phyloP scores from a whole-genome alignment of 1,140 invertebrate genomes.

The Ips nitidus region DNA sequence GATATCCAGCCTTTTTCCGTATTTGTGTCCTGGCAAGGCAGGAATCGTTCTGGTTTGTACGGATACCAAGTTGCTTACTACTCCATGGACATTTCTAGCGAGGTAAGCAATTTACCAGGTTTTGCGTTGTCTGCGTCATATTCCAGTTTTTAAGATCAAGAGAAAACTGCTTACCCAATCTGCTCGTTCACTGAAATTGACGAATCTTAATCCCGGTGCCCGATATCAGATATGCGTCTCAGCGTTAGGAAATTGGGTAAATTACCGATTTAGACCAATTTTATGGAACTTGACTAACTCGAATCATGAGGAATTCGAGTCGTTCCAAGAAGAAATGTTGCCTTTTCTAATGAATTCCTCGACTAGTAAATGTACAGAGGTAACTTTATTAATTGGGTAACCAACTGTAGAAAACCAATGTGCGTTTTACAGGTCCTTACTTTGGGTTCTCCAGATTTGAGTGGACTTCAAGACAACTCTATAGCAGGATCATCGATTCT shows the following conservation, averaged over 20 bases:
- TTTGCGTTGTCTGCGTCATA: neutral
- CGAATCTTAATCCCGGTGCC: constrained; percentile 71
- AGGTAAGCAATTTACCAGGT: constrained; percentile 48
- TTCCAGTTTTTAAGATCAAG: constrained; percentile 57
- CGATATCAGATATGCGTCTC: constrained; percentile 83
- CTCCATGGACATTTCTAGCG: constrained; percentile 64
- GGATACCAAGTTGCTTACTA: constrained; percentile 87
- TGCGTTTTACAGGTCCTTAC: constrained; percentile 54
- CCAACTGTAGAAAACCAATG: neutral
- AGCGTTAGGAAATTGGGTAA: constrained; percentile 71
- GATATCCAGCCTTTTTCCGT: constrained; percentile 88
- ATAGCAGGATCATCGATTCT: constrained; percentile 67
- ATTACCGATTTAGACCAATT: constrained; percentile 49
- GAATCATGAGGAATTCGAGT: constrained; percentile 55
- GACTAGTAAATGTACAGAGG: constrained; percentile 74
- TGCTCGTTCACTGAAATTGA: constrained; percentile 70
- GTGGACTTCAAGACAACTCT: constrained; percentile 66
- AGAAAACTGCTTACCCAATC: constrained; percentile 69
- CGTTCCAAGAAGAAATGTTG: constrained; percentile 57
- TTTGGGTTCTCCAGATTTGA: constrained; percentile 68
- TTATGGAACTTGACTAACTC: constrained; percentile 53
- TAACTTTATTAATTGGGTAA: constrained; percentile 43
- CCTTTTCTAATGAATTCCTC: constrained; percentile 71
- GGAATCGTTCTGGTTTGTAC: constrained; percentile 81
- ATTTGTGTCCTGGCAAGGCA: constrained; percentile 83